A percentile compares a stretch with the other conserved stretches of the same genome.
These are phyloP conservation scores for Thereva unica DNA, from an alignment of 2,888 invertebrate genomes.

Conservation along the genomic window DNA sequence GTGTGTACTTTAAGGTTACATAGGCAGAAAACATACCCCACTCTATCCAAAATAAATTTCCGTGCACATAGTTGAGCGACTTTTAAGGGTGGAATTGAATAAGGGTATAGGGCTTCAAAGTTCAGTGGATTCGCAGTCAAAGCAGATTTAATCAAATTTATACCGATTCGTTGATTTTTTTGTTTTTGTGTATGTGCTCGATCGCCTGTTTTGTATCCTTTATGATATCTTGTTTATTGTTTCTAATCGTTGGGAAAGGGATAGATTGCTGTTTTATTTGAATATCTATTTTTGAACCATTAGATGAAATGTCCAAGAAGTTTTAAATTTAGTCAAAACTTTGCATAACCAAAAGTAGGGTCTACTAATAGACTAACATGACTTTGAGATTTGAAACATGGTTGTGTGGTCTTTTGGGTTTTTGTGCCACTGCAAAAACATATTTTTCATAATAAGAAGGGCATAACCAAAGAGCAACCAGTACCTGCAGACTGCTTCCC, in stretches of 20 bases:
- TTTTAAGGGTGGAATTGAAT: slow-evolving; percentile 33
- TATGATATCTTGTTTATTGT: slow-evolving; percentile 1
- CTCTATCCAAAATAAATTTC: slow-evolving; percentile 24
- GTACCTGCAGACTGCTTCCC: too few relatives aligned
- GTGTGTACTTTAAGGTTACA: background rate
- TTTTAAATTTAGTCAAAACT: too few relatives aligned
- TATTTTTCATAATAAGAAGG: too few relatives aligned
- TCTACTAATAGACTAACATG: too few relatives aligned
- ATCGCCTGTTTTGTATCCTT: slow-evolving; percentile 1
- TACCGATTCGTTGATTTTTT: slow-evolving; percentile 41
- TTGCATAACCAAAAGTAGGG: too few relatives aligned
- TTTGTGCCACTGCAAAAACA: too few relatives aligned
- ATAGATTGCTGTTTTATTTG: too few relatives aligned
- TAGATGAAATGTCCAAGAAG: too few relatives aligned
- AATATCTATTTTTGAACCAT: too few relatives aligned
- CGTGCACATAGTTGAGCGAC: slow-evolving; percentile 32
- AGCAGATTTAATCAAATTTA: slow-evolving; percentile 41
- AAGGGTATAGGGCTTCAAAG: slow-evolving; percentile 30
- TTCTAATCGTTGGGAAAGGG: background rate
- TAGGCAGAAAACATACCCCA: slow-evolving; percentile 7
- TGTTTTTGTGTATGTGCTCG: slow-evolving; percentile 10
- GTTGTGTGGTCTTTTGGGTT: too few relatives aligned
- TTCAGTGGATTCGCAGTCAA: slow-evolving; percentile 25
- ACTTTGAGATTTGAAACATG: too few relatives aligned
- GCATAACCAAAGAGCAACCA: too few relatives aligned